A percentile compares a stretch with the other conserved stretches of the same genome.
These are phyloP conservation scores for Acanthurus leucopareius DNA, from an alignment of 2,797 vertebrate species.

Conservation along the genomic window DNA sequence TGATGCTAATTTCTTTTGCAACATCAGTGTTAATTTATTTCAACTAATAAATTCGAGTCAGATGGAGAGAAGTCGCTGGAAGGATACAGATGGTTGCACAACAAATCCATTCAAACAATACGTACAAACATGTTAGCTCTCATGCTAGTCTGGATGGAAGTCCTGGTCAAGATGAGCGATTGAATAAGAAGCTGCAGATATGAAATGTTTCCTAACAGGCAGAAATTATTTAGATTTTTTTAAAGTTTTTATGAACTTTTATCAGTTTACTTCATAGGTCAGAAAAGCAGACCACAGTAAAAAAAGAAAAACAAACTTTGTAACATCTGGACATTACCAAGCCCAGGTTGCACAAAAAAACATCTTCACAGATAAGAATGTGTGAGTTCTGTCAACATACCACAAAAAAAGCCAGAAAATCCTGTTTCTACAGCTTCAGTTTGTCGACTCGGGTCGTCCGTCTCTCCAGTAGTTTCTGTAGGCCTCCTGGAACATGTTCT, in stretches of 20 bases:
- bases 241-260: background rate
- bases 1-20: slow-evolving; percentile 10
- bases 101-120: slow-evolving; percentile 28
- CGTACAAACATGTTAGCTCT: slow-evolving; percentile 20
- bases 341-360: background rate
- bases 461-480: slow-evolving; percentile 86
- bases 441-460: slow-evolving; percentile 10
- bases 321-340: slow-evolving; percentile 7
- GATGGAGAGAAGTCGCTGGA: slow-evolving; percentile 1
- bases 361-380: slow-evolving; percentile 28
- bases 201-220: no score
- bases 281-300: background rate
- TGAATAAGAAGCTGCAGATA: slow-evolving; percentile 20
- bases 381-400: slow-evolving; percentile 37
- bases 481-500: slow-evolving; percentile 88
- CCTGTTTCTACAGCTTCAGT: slow-evolving; percentile 5
- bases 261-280: slow-evolving; percentile 21
- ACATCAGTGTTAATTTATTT: slow-evolving; percentile 55
- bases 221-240: no score
- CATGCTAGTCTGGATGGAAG: slow-evolving; percentile 15
- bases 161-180: background rate
- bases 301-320: background rate
- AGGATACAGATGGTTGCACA: slow-evolving; percentile 24
- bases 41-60: slow-evolving; percentile 20
- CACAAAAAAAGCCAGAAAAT: slow-evolving; percentile 1